These are phyloP conservation scores for Ameiurus melas DNA, from an alignment of 2,113 vertebrate species.

Conservation along the genomic window DNA sequence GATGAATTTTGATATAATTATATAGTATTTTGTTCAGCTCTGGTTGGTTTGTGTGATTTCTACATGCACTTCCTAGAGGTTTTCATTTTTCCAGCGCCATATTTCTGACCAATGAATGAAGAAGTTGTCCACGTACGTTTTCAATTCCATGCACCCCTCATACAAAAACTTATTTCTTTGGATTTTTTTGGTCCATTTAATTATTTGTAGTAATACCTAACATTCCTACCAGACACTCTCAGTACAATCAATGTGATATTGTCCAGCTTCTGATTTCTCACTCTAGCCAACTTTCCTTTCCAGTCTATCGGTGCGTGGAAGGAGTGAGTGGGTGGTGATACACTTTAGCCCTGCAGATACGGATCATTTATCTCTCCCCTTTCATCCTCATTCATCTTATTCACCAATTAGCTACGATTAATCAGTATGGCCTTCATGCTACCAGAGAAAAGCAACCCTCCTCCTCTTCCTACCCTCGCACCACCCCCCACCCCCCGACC, in stretches of 20 bases:
- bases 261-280: slow-evolving; percentile 2
- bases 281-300: slow-evolving; percentile 8
- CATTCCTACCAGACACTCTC: background rate
- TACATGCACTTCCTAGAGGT: background rate
- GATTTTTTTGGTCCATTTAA: background rate
- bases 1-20: background rate
- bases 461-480: background rate
- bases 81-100: background rate
- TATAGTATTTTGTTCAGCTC: background rate
- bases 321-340: slow-evolving; percentile 38
- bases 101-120: background rate
- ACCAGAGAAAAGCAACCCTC: slow-evolving; percentile 22
- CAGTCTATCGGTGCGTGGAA: background rate
- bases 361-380: slow-evolving; percentile 55
- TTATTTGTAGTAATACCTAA: background rate
- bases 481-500: background rate
- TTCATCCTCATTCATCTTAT: slow-evolving; percentile 47
- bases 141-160: background rate
- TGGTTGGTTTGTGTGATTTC: background rate
- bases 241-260: slow-evolving; percentile 15
- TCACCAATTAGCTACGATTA: slow-evolving; percentile 54
- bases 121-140: background rate
- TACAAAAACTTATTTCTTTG: background rate
- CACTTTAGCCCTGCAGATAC: slow-evolving; percentile 44
- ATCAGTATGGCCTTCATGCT: slow-evolving; percentile 48